Evolutionary conservation across 2,113 vertebrate species (phyloP).

Genomic region (Donacobius atricapilla): DNA sequence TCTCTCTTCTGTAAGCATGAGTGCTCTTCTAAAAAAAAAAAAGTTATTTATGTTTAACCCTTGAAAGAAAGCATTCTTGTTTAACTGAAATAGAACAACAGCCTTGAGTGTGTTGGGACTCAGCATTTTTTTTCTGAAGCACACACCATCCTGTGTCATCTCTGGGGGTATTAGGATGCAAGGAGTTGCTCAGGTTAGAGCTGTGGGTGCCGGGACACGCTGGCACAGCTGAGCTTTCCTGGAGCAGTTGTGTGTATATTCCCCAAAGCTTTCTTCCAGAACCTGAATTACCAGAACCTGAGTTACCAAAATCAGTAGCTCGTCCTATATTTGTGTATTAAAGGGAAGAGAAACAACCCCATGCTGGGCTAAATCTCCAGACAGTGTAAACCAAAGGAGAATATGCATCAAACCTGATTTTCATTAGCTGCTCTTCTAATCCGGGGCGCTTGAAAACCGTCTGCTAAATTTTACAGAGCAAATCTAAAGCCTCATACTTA

Average conservation of each 20-base stretch:
- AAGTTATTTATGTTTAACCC: not conserved
- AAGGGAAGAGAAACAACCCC: not conserved
- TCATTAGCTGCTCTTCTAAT: not conserved
- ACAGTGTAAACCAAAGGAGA: not conserved
- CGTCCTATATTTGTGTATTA: fast-evolving
- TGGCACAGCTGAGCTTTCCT: not conserved
- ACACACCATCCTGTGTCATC: not conserved
- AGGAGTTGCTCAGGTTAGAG: not conserved
- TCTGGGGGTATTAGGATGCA: not conserved
- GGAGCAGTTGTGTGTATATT: not conserved
- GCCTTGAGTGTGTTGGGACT: not conserved
- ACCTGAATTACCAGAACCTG: not conserved
- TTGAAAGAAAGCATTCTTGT: not conserved
- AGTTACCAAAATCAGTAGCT: not conserved
- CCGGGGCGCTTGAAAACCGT: not conserved
- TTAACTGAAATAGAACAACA: not conserved
- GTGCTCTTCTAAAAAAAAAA: not conserved
- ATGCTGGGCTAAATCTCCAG: not conserved
- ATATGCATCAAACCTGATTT: not conserved
- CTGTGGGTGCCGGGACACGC: not conserved
- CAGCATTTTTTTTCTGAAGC: not conserved
- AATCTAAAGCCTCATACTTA: not conserved
- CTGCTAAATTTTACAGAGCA: not conserved
- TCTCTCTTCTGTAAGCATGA: not conserved
- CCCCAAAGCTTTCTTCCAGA: not conserved